These are phyloP conservation scores for Palythoa grandis DNA, from an alignment of 92 coral and sea anemone species.

Conservation along the genomic window DNA sequence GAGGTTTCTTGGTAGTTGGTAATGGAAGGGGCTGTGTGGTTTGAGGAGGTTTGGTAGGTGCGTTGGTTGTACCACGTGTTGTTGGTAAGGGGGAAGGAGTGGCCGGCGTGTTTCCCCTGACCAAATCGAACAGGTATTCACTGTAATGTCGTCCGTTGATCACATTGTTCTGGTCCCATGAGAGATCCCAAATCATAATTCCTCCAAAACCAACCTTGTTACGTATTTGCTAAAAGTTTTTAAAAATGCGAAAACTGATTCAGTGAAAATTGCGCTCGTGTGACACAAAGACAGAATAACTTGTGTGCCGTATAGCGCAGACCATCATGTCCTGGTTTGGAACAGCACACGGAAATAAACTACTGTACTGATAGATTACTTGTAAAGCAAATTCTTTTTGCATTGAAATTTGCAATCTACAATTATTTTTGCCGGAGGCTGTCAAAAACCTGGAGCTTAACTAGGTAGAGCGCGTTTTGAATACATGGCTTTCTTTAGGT, in stretches of 20 bases:
- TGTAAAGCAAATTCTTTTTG: too few relatives aligned
- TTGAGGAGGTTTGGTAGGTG: slow-evolving; percentile 38
- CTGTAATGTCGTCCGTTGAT: slow-evolving; percentile 76
- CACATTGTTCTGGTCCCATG: slow-evolving; percentile 86
- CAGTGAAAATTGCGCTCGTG: background rate
- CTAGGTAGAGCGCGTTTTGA: too few relatives aligned
- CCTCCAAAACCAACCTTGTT: slow-evolving; percentile 85
- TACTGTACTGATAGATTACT: too few relatives aligned
- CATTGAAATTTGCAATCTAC: too few relatives aligned
- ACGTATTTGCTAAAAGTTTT: slow-evolving; percentile 62
- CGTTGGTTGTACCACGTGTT: slow-evolving; percentile 46
- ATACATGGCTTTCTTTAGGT: too few relatives aligned
- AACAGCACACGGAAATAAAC: too few relatives aligned
- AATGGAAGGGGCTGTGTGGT: slow-evolving; percentile 23
- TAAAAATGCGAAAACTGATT: background rate
- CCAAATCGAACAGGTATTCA: slow-evolving; percentile 67
- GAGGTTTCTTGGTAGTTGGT: background rate
- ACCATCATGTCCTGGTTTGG: background rate
- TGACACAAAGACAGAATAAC: background rate
- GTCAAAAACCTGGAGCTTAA: too few relatives aligned
- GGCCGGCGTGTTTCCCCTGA: slow-evolving; percentile 51
- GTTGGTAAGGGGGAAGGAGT: slow-evolving; percentile 40
- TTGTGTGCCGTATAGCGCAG: background rate
- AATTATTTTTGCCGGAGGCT: too few relatives aligned
- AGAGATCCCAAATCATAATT: slow-evolving; percentile 87